Conservation (phyloP, 2,113 vertebrate genomes). For the Eretmochelys imbricata region DNA sequence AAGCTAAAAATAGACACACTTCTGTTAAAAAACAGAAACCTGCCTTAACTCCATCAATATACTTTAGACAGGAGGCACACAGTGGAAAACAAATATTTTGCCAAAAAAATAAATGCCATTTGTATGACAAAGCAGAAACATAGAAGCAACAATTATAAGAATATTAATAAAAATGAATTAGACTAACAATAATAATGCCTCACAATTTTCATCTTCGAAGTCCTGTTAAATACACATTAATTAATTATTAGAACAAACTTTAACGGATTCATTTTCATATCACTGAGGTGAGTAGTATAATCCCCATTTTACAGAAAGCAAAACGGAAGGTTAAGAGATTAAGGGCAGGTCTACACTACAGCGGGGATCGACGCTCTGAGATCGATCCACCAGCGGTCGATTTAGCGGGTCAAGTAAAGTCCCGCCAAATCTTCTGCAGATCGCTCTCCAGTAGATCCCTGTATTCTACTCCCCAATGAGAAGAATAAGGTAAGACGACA, state of each 20-base stretch:
- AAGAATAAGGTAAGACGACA: too few species aligned
- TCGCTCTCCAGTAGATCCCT: too few species aligned
- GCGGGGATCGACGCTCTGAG: too few species aligned
- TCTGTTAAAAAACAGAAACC: constrained; percentile 49
- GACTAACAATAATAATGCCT: not conserved
- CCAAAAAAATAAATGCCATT: not conserved
- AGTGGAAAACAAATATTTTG: not conserved
- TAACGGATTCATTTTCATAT: not conserved
- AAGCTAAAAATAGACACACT: constrained; percentile 66
- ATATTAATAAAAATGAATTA: not conserved
- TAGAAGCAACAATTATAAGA: too few species aligned
- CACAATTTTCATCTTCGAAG: not conserved
- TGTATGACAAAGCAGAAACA: not conserved
- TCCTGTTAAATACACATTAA: not conserved
- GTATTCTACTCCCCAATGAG: too few species aligned
- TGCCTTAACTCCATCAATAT: constrained; percentile 32
- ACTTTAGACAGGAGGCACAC: not conserved
- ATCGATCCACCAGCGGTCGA: too few species aligned
- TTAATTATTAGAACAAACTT: not conserved
- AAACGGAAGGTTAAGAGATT: not conserved
- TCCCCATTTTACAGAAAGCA: not conserved
- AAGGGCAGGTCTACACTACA: not conserved
- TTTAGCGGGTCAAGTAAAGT: too few species aligned
- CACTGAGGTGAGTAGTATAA: not conserved
- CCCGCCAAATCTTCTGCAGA: too few species aligned